These are phyloP conservation scores for Otocyon megalotis DNA, from an alignment of 2,113 vertebrate species.

Conservation along the genomic window DNA sequence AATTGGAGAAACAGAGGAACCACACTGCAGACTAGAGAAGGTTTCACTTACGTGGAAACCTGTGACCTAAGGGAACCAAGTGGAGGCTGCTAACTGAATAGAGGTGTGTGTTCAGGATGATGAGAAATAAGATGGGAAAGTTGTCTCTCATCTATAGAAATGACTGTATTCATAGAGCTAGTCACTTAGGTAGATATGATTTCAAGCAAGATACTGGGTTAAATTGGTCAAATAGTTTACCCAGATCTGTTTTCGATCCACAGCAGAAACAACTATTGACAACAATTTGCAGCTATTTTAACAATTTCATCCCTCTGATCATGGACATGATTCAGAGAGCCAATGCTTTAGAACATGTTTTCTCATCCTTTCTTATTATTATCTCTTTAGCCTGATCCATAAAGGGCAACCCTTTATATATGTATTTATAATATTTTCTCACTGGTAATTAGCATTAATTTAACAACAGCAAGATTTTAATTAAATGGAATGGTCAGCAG, in stretches of 20 bases:
- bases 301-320: background rate
- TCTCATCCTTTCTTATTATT: background rate
- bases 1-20: background rate
- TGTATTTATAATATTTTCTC: background rate
- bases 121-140: background rate
- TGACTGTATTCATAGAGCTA: background rate
- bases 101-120: background rate
- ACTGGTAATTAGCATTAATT: constrained; percentile 36
- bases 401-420: background rate
- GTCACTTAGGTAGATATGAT: background rate
- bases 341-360: background rate
- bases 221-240: background rate
- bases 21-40: background rate
- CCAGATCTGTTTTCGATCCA: background rate
- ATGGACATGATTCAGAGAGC: background rate
- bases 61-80: background rate
- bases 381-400: background rate
- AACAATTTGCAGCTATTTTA: background rate
- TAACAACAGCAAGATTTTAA: constrained; percentile 9
- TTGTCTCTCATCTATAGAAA: background rate
- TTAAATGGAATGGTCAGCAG: constrained; percentile 30
- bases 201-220: background rate
- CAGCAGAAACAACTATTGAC: background rate
- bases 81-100: background rate
- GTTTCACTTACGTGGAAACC: background rate